Percentiles rank a stretch among this genome's conserved stretches.
Evolutionary conservation across 2,113 vertebrate species (phyloP).

Genomic region (Ardeotis arabs): DNA sequence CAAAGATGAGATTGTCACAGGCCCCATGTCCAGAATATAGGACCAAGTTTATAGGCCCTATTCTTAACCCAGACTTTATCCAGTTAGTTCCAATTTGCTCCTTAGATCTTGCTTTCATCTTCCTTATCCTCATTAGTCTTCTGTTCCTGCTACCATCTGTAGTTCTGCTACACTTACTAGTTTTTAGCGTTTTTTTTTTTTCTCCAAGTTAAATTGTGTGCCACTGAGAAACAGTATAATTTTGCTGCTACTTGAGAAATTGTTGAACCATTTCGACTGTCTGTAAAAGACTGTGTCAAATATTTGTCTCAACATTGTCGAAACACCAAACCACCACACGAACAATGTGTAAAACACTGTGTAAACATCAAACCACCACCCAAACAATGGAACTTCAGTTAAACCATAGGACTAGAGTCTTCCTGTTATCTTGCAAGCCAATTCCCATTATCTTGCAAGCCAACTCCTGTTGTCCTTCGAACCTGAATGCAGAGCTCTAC

Average conservation of each 20-base stretch:
- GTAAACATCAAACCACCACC: too few relatives aligned
- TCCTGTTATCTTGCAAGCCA: too few relatives aligned
- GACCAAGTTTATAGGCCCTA: background rate
- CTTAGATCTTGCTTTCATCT: background rate
- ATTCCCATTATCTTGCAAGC: too few relatives aligned
- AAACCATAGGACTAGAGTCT: too few relatives aligned
- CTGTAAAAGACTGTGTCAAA: too few relatives aligned
- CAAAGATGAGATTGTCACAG: background rate
- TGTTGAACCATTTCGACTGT: background rate
- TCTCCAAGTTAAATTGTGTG: background rate
- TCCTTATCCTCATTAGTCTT: background rate
- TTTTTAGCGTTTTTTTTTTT: background rate
- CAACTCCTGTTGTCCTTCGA: too few relatives aligned
- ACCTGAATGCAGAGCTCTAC: too few relatives aligned
- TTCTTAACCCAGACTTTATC: background rate
- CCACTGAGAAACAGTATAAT: background rate
- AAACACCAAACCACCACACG: too few relatives aligned
- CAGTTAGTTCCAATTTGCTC: background rate
- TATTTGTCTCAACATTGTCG: too few relatives aligned
- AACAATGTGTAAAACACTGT: too few relatives aligned
- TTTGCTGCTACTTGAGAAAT: background rate
- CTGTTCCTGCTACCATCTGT: background rate
- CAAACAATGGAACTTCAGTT: too few relatives aligned
- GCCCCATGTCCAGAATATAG: background rate
- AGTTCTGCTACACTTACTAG: background rate